A percentile compares a stretch with the other conserved stretches of the same genome.
Evolutionary conservation across 53 echinoderm and acorn worm species (phyloP).

Genomic region (Antedon mediterranea): DNA sequence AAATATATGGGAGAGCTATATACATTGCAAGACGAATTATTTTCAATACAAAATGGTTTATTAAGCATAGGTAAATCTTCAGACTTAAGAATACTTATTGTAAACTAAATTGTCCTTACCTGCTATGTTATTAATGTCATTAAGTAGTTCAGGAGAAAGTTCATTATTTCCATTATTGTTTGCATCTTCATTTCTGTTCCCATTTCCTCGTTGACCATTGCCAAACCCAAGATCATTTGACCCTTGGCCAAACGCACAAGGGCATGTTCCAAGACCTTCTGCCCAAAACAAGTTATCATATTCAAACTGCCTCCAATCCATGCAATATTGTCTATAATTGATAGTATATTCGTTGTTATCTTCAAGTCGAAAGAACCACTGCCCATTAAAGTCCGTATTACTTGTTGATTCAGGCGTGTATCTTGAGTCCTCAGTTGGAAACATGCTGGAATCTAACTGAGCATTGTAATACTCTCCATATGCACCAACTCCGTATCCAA

Average conservation of each 20-base stretch:
- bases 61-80: no score
- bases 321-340: neutral
- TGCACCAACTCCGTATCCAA: conserved; percentile 54
- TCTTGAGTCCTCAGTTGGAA: conserved; percentile 11
- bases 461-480: conserved; percentile 34
- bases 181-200: neutral
- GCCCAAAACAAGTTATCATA: neutral
- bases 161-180: neutral
- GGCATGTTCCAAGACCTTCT: neutral
- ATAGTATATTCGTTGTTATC: neutral
- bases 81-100: no score
- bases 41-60: no score
- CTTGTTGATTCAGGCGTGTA: conserved; percentile 56
- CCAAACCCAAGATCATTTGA: neutral
- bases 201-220: neutral
- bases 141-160: neutral
- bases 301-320: neutral
- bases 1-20: no score
- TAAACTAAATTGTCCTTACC: no score
- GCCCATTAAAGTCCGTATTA: conserved; percentile 24
- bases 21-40: no score
- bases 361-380: neutral
- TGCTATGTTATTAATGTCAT: no score
- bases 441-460: conserved; percentile 45
- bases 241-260: neutral